phyloP scores from a whole-genome alignment of 2,113 vertebrate species.

The Lepus americanus region DNA sequence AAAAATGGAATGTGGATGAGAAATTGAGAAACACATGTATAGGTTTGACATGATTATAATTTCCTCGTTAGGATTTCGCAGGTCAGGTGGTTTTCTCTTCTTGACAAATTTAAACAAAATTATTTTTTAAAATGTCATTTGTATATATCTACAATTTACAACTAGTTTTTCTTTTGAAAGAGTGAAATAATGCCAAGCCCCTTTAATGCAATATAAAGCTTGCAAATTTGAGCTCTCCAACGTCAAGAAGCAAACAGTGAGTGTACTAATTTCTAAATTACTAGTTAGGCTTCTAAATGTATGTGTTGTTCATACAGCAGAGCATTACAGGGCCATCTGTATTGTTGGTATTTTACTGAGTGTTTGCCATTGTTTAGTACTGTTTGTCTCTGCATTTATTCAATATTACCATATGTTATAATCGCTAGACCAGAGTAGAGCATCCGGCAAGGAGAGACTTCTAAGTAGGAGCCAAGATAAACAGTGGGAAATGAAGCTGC shows the following conservation, averaged over 20 bases:
- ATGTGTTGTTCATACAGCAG: conserved; percentile 44
- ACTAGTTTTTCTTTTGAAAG: conserved; percentile 20
- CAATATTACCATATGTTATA: conserved; percentile 31
- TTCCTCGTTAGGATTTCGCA: conserved; percentile 43
- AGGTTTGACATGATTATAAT: conserved; percentile 28
- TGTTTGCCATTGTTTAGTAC: conserved; percentile 37
- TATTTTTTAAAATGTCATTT: conserved; percentile 45
- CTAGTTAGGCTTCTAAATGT: conserved; percentile 58
- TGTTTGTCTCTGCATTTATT: conserved; percentile 68
- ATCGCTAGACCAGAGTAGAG: conserved; percentile 66
- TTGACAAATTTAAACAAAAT: conserved; percentile 7
- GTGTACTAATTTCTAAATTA: conserved; percentile 70
- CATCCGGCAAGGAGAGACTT: conserved; percentile 56
- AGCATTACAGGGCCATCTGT: conserved; percentile 16
- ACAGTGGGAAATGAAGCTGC: conserved; percentile 63
- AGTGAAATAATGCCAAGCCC: conserved; percentile 15
- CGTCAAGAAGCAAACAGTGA: conserved; percentile 43
- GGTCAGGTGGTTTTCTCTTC: conserved; percentile 24
- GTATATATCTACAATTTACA: conserved; percentile 11
- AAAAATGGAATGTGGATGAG: conserved; percentile 38
- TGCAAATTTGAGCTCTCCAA: conserved; percentile 56
- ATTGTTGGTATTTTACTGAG: conserved; percentile 29
- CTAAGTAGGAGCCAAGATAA: conserved; percentile 65
- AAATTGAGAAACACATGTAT: background rate
- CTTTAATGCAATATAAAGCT: conserved; percentile 65